Base-by-base conservation (phyloP, 23 tunicate genomes). In the Pegea sp. region DNA sequence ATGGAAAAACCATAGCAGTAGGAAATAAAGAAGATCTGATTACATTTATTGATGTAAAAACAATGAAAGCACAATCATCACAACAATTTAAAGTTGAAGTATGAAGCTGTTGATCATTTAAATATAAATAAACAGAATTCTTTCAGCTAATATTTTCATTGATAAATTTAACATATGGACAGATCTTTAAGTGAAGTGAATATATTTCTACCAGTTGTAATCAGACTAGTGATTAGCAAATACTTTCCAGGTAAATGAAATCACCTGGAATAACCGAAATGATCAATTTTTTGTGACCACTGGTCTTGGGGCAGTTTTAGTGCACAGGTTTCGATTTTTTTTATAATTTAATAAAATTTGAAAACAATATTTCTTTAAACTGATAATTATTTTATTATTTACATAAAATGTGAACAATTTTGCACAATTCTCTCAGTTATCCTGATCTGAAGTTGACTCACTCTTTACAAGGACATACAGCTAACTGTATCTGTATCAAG, bases 71-170 rank as follows among this genome's bases (percentile, higher is more conserved):
- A 18, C 59, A 59, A 43, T 59, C 81, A 16, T 61, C 78, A 33
- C 77, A 91, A 54, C 99, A 91, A 29, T 91, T 91, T 44, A 91
- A 91, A 78, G 90, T 91, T n/a, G 99, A 91, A 66, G 99, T 84
- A 51, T 22, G 49, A 27, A 26, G 7, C 22, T 50, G 16, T 11
- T 38, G 11, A 16, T 11, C 16, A 16, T 38, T 38, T 38, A 8
- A 11, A 38, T 8, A 38, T 38, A 38, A 38, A 38, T 38, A 8
- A 8, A 16, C 46, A 11, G 16, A 38, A 38, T 8, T 8, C 11
- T 8, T 38, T 38, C 13, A 11, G 13, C 11, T 38, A 8, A 8
- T 8, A 8, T 8, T 38, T 8, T 8, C 46, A 38, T 38, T 11
- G 46, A 11, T 8, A 38, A 11, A 38, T 38, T 38, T 8, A 11